These are phyloP conservation scores for Zonitis immaculata DNA, from an alignment of 2,888 invertebrate species.

Conservation along the genomic window DNA sequence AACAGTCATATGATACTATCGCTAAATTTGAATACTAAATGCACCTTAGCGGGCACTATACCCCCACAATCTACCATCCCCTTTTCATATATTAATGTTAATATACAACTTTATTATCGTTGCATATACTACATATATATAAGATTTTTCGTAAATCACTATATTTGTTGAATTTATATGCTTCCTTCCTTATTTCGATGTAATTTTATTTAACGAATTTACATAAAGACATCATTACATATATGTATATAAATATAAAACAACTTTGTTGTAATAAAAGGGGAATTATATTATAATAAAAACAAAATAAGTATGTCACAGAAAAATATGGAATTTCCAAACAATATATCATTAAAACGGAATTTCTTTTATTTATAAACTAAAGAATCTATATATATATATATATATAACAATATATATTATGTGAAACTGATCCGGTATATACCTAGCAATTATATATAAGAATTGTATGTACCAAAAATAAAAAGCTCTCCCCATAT, in stretches of 20 bases:
- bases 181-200: background rate
- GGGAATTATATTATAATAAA: no score
- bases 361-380: no score
- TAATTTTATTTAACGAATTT: background rate
- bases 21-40: conserved; percentile 44
- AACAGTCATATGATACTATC: conserved; percentile 46
- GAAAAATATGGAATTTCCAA: background rate
- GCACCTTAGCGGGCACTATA: conserved; percentile 32
- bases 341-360: background rate
- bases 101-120: no score
- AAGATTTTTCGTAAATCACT: no score
- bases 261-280: background rate
- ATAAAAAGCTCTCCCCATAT: no score
- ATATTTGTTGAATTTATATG: background rate
- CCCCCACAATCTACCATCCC: background rate
- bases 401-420: no score
- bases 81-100: no score
- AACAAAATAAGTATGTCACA: no score
- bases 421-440: conserved; percentile 11
- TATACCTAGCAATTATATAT: conserved; percentile 9
- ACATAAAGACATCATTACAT: conserved; percentile 8
- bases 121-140: no score
- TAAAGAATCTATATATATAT: no score
- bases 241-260: no score
- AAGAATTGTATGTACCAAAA: no score